A percentile compares a stretch with the other conserved stretches of the same genome.
These are phyloP conservation scores for Saccopteryx leptura DNA, from an alignment of 2,113 vertebrate genomes.

Conservation along the genomic window DNA sequence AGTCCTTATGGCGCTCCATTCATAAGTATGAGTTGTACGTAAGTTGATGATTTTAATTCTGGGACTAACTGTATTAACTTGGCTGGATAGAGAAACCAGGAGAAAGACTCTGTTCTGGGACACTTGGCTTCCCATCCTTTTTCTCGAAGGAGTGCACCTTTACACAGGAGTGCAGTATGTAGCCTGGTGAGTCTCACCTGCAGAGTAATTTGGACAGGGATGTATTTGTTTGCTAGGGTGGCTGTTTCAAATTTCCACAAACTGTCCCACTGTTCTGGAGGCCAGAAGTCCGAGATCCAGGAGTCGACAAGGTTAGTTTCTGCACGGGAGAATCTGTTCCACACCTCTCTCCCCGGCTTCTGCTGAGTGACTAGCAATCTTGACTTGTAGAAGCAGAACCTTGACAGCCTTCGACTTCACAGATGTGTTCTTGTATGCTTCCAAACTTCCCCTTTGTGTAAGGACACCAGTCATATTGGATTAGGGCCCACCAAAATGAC, in stretches of 20 bases:
- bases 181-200: background rate
- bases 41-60: too few relatives aligned
- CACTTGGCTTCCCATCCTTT: background rate
- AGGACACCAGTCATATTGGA: background rate
- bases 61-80: background rate
- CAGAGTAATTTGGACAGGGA: background rate
- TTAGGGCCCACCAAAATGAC: background rate
- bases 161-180: background rate
- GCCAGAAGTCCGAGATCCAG: background rate
- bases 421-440: background rate
- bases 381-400: background rate
- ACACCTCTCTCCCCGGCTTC: background rate
- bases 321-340: background rate
- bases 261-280: background rate
- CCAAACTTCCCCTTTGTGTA: background rate
- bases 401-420: background rate
- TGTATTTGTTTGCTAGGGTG: rapidly evolving
- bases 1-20: too few relatives aligned
- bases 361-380: background rate
- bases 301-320: too few relatives aligned
- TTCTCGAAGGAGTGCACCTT: background rate
- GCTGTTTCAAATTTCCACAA: background rate
- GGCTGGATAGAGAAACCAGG: background rate
- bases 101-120: background rate
- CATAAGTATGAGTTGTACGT: too few relatives aligned